phyloP scores from a whole-genome alignment of 2,113 vertebrate genomes.

The Protobothrops flavoviridis region DNA sequence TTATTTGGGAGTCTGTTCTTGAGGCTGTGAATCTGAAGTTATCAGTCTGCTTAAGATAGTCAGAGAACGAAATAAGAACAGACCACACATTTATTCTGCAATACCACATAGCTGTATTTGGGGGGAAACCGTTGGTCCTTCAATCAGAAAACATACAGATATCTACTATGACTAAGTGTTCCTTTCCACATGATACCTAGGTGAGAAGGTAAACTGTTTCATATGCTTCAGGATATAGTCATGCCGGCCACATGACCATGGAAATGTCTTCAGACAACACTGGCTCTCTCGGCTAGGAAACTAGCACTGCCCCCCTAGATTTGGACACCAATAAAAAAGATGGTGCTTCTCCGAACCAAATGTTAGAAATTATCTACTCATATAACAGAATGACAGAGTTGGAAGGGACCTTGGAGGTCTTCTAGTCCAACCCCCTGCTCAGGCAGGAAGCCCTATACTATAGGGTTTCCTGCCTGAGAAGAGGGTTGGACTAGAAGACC shows the following conservation, averaged over 20 bases:
- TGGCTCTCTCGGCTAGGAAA: too few relatives aligned
- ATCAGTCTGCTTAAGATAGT: neutral
- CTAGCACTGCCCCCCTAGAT: too few relatives aligned
- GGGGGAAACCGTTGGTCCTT: neutral
- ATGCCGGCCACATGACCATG: too few relatives aligned
- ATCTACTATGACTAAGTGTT: neutral
- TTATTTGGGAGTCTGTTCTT: too few relatives aligned
- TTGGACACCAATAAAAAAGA: too few relatives aligned
- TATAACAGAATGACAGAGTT: neutral
- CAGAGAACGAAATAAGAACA: neutral
- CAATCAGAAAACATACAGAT: neutral
- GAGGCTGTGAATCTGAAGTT: neutral
- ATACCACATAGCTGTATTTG: neutral
- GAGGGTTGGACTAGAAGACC: neutral
- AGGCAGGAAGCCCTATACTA: neutral
- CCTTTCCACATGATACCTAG: too few relatives aligned
- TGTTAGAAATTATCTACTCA: neutral
- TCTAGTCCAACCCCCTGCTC: neutral
- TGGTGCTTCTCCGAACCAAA: neutral
- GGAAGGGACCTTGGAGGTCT: neutral
- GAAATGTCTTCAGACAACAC: too few relatives aligned
- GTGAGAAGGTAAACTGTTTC: too few relatives aligned
- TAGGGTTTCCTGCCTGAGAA: too few relatives aligned
- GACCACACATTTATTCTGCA: neutral
- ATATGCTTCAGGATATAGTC: too few relatives aligned